phyloP scores from a whole-genome alignment of 2,113 vertebrate species.

The Galemys pyrenaicus region DNA sequence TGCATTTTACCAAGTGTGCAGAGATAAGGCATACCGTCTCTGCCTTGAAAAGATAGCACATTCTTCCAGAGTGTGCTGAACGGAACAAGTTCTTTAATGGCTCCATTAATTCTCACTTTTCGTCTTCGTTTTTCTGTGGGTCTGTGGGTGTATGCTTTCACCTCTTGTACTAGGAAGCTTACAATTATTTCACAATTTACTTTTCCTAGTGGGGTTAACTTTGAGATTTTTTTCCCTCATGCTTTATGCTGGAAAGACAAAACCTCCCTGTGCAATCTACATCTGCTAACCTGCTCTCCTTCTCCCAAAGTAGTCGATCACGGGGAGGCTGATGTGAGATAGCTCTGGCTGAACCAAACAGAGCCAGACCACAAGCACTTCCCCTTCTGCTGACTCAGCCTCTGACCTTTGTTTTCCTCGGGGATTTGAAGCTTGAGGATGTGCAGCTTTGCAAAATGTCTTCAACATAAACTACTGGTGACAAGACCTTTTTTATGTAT shows the following conservation, averaged over 20 bases:
- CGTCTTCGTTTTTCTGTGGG: background rate
- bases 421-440: background rate
- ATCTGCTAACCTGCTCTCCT: rapidly evolving
- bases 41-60: rapidly evolving
- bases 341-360: background rate
- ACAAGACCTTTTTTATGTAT: background rate
- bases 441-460: conserved; percentile 23
- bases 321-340: no score
- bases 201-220: background rate
- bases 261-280: background rate
- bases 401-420: conserved; percentile 28
- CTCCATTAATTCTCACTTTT: background rate
- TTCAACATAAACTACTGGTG: conserved; percentile 41
- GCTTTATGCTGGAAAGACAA: background rate
- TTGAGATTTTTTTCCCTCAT: background rate
- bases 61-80: background rate
- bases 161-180: background rate
- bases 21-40: background rate
- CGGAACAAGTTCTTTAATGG: background rate
- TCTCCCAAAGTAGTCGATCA: background rate
- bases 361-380: background rate
- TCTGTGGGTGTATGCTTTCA: background rate
- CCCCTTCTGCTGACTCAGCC: background rate
- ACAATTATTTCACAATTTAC: background rate
- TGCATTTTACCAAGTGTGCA: rapidly evolving